Conservation (phyloP, 2,113 vertebrate genomes). For the Thryonomys swinderianus region DNA sequence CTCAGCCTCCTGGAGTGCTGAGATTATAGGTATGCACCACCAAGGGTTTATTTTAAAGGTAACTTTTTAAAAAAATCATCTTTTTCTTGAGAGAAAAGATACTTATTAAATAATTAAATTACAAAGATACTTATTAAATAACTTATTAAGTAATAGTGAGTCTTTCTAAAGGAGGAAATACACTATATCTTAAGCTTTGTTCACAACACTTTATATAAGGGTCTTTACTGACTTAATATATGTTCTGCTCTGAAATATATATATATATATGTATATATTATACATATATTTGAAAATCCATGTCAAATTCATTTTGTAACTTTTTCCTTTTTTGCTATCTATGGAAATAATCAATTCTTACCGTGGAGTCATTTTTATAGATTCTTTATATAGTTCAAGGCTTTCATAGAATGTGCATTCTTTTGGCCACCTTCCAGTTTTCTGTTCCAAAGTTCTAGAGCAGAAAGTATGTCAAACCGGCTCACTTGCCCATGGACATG, state of each 20-base stretch:
- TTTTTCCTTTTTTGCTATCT: conserved; percentile 36
- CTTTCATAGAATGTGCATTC: neutral
- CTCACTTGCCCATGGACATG: neutral
- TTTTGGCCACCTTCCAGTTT: conserved; percentile 1
- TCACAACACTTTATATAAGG: neutral
- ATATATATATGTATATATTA: too few species aligned
- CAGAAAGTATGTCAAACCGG: too few species aligned
- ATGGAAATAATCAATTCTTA: too few species aligned
- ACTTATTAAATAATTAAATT: conserved; percentile 47
- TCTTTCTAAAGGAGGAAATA: conserved; percentile 3
- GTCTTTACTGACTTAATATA: conserved; percentile 1
- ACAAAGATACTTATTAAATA: conserved; percentile 56
- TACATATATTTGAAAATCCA: neutral
- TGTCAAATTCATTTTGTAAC: neutral
- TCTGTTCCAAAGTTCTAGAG: conserved; percentile 4
- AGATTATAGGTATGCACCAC: neutral
- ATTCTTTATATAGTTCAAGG: neutral
- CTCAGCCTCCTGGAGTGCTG: neutral
- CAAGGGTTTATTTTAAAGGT: neutral
- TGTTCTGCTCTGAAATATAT: neutral
- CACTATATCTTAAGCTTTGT: conserved; percentile 27
- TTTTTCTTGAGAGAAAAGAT: conserved; percentile 48
- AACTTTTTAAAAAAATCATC: too few species aligned
- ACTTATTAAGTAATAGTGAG: too few species aligned
- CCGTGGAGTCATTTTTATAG: too few species aligned